Base-by-base conservation (phyloP, 2,888 invertebrate genomes). In the Ypsolopha sequella region DNA sequence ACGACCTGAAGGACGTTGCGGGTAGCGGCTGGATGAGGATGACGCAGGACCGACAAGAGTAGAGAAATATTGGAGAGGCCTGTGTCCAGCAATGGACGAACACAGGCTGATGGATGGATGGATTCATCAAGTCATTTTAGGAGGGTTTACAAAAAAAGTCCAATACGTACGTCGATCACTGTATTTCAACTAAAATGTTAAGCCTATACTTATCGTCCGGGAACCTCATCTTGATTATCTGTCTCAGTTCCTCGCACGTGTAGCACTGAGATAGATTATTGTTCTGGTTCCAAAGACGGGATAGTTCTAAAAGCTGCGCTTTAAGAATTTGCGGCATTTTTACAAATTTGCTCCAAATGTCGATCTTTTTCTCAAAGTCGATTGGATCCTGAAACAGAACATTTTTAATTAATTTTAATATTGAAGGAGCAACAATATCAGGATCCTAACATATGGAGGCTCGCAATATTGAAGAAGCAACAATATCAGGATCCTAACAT, bases 181-280 rank as follows among this genome's bases (percentile, higher is more conserved):
- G 86, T 70, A 87, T 86, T 66, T 82, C 82, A 56, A 81, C 81
- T 45, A 87, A 68, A 56, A 84, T 80, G 53, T 68, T 76, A 1
- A 85, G 65, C 54, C 86, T 71, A 53, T 80, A 80, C 55, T 76
- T 73, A 57, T 82, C 73, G 56, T 82, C 80, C 0, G 81, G 80
- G 66, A 86, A 87, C 36, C 84, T 64, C 66, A 86, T 80, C 55
- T 84, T 85, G 33, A 87, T 63, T 10, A 87, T 67, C 49, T 82
- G 82, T 1, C 84, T 56, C 6, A 87, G 71, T 59, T 87, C 87
- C 52, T 87, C 86, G 50, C 82, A 82, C 0, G 70, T 65, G 63
- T 73, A 87, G 45, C 61, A 63, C 39, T 63, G 63, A 0, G 74
- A 55, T 6, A 75, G 56, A 0, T 70, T 64, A 14, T 61, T 61